Evolutionary conservation across 2,797 vertebrate species (phyloP).

Genomic region (Kryptopterus vitreolus): DNA sequence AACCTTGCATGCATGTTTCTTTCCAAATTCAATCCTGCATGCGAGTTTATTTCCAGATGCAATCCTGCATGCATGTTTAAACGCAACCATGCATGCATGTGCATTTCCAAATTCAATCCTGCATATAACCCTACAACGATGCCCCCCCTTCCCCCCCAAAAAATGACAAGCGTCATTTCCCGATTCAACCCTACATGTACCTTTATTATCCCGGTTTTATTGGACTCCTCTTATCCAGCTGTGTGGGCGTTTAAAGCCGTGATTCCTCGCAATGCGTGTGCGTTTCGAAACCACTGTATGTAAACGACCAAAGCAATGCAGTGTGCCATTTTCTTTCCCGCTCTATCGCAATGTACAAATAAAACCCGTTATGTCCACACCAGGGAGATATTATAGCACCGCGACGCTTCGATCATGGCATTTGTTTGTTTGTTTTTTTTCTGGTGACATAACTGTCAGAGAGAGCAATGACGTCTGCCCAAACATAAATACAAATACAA

Average conservation of each 20-base stretch:
- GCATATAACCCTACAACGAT: neutral
- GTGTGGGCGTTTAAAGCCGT: conserved; percentile 3
- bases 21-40: no score
- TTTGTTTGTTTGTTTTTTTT: no score
- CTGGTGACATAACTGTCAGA: conserved; percentile 17
- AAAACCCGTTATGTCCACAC: neutral
- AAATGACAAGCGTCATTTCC: no score
- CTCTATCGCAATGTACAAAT: neutral
- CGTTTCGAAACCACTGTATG: no score
- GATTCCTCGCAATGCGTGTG: no score
- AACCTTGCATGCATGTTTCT: neutral
- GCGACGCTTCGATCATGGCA: neutral
- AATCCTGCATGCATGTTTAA: neutral
- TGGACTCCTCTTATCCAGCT: neutral
- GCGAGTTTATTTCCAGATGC: no score
- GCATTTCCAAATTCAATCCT: neutral
- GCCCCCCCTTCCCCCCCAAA: no score
- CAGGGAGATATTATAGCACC: neutral
- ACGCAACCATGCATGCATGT: neutral
- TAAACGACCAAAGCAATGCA: no score
- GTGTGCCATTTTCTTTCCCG: no score
- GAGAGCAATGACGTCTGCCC: neutral
- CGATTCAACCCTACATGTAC: no score
- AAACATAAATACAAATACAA: neutral
- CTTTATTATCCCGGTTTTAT: no score